Conservation (phyloP, 2,888 invertebrate genomes). For the Callyntrura guangdongensis region DNA sequence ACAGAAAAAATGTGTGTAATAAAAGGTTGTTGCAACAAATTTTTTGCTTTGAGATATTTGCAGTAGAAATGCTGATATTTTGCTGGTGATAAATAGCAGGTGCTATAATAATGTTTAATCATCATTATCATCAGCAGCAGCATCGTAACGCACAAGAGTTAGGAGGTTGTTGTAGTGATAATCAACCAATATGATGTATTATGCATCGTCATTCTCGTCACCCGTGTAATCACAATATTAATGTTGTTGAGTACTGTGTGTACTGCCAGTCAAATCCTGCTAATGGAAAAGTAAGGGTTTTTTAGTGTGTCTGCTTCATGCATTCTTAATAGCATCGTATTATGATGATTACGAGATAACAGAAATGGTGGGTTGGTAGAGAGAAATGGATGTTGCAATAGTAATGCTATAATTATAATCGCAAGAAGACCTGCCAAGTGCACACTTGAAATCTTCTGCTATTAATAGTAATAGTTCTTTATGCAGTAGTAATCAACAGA, state of each 20-base stretch:
- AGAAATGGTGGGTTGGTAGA: neutral
- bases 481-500: constrained; percentile 18
- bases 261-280: constrained; percentile 3
- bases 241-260: constrained; percentile 25
- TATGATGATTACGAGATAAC: neutral
- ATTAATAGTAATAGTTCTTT: neutral
- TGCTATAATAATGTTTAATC: constrained; percentile 11
- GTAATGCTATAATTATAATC: constrained; percentile 24
- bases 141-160: neutral
- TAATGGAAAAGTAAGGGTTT: neutral
- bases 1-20: constrained; percentile 1
- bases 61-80: neutral
- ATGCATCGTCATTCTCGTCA: neutral
- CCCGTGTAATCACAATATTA: constrained; percentile 45
- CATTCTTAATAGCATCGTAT: constrained; percentile 4
- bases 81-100: constrained; percentile 16
- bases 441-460: constrained; percentile 45
- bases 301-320: neutral
- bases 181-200: constrained; percentile 11
- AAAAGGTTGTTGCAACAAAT: constrained; percentile 7
- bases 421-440: constrained; percentile 23
- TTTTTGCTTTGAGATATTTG: constrained; percentile 30
- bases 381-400: constrained; percentile 15
- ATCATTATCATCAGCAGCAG: too few species aligned
- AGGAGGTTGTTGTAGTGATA: neutral